Base-by-base conservation (phyloP, 1,140 invertebrate species). In the Polypedilum vanderplanki region DNA sequence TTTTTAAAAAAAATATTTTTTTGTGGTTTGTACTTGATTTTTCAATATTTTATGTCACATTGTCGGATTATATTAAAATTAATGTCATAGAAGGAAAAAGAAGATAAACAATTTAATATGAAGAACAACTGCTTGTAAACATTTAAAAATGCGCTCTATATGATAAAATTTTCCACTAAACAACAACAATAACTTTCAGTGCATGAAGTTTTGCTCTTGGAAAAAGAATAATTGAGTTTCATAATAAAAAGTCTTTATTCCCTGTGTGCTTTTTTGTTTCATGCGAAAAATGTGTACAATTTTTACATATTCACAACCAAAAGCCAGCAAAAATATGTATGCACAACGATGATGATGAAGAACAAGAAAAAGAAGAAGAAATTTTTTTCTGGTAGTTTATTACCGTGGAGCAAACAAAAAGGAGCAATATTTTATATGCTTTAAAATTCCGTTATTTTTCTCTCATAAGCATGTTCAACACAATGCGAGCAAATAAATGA, bases 1-100 rank as follows among this genome's bases (percentile, higher is more conserved):
- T 57, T 57, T 57, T 57, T 57, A 57, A 57, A 46, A 46, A 46
- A 46, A 46, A 46, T 12, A n/a, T 12, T 57, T 57, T 57, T 57
- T 57, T 57, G 12, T 46, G 9, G 41, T 9, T 46, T 46, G n/a
- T 57, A 12, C 24, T 33, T 33, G 24, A 33, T 33, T 33, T 33
- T 33, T n/a, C n/a, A n/a, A n/a, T n/a, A 46, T 46, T 46, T 15
- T 46, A 8, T 46, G 24, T 33, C 24, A 33, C 24, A 33, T 33
- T 33, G 24, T 33, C 5, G 24, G 24, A 3, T 33, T 3, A 33
- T 33, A 33, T 33, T 33, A 33, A 33, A 33, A 3, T 33, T 33
- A 33, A 1, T 33, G 24, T 33, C 24, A 33, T 33, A 33, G 24
- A 33, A n/a, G n/a, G n/a, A n/a, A n/a, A 33, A 33, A 33, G 5